These are phyloP conservation scores for Todiramphus saurophagus DNA, from an alignment of 2,113 vertebrate genomes.

Conservation along the genomic window DNA sequence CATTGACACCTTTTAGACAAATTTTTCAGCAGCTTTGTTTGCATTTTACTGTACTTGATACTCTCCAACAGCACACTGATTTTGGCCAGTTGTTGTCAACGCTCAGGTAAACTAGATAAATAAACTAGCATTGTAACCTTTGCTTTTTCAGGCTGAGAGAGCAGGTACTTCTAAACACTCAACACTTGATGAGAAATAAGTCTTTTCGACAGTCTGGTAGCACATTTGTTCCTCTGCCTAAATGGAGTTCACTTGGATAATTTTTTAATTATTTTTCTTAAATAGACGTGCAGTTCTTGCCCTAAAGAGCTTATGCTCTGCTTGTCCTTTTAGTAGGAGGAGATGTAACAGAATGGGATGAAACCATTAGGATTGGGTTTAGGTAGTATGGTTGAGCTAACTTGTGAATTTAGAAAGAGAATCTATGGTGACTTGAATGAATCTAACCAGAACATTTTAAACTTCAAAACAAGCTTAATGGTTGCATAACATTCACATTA, in stretches of 20 bases:
- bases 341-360: background rate
- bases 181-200: background rate
- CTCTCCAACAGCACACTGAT: background rate
- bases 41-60: background rate
- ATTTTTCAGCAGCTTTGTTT: background rate
- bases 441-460: background rate
- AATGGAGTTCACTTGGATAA: background rate
- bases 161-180: background rate
- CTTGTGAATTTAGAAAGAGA: background rate
- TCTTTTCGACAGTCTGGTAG: background rate
- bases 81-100: background rate
- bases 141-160: background rate
- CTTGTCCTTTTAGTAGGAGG: background rate
- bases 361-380: background rate
- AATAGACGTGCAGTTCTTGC: background rate
- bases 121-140: background rate
- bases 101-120: background rate
- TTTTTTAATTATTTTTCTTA: background rate
- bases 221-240: background rate
- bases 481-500: constrained; percentile 20
- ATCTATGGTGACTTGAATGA: background rate
- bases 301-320: background rate
- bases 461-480: constrained; percentile 33
- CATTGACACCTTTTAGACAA: background rate
- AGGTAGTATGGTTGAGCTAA: background rate